Base-by-base conservation (phyloP, 2,113 vertebrate species). In the Tetrao urogallus region DNA sequence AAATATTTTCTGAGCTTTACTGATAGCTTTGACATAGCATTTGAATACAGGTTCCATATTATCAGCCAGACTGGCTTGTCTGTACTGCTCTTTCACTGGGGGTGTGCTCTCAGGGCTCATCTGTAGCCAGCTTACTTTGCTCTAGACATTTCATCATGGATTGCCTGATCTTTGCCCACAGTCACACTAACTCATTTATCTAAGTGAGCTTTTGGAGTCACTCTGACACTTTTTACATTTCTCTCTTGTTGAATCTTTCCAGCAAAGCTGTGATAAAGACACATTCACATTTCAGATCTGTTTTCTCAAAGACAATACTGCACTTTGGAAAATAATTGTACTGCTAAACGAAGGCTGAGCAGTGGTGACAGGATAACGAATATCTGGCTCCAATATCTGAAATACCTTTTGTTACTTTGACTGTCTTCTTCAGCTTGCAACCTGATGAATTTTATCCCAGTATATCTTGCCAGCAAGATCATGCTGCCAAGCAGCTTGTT, bases 391-490 rank as follows among this genome's bases (percentile, higher is more conserved):
- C 63, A 48, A n/a, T 50, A 20, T 63, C 36, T 79, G 74, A 66
- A 72, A 30, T 60, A 58, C 10, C 28, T 52, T 89, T 92, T 76
- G 34, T 84, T 91, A 28, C 43, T 81, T 71, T 74, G 38, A 14
- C 14, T 69, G 28, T 75, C 74, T 36, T 71, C 89, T 50, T 87
- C 47, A 17, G 22, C 24, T 61, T 82, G 70, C 2, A 4, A 52
- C 48, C 63, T 65, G 58, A 86, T 66, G 40, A 70, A 28, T 92
- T 91, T 93, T 77, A 36, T 70, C 45, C 40, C 16, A 52, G 47
- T 27, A 40, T 36, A 14, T 52, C 47, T 71, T 56, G 34, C 75
- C 38, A 76, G 22, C n/a, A 32, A 18, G 36, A 42, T 63, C 10
- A 2, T 6, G 16, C 34, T 88, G 80, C 65, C 70, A 63, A 45